A percentile compares a stretch with the other conserved stretches of the same genome.
Conservation (phyloP, 2,113 vertebrate genomes). For the Lates calcarifer region DNA sequence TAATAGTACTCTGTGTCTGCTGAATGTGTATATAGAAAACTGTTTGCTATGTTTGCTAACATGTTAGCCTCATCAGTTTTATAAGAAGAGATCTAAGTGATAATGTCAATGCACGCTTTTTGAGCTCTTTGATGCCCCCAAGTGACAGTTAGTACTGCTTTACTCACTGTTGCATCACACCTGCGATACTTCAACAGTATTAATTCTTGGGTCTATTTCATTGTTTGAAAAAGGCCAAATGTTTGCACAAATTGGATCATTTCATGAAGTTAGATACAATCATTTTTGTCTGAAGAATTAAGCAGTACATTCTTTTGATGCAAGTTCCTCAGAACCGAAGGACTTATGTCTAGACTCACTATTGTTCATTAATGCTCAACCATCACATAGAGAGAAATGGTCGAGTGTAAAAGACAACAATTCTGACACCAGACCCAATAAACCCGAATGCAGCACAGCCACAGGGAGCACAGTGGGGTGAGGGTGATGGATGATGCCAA, state of each 20-base stretch:
- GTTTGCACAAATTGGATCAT: too few relatives aligned
- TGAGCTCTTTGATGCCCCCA: too few relatives aligned
- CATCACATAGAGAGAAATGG: slow-evolving; percentile 8
- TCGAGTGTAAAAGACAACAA: slow-evolving; percentile 12
- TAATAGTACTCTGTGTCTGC: neutral
- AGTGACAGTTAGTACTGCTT: too few relatives aligned
- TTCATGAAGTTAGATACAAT: too few relatives aligned
- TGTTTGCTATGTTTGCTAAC: neutral
- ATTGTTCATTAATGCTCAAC: slow-evolving; percentile 33
- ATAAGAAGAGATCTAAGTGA: too few relatives aligned
- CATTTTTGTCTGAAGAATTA: neutral
- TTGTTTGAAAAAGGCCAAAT: too few relatives aligned
- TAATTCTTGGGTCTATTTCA: too few relatives aligned
- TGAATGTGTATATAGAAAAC: neutral
- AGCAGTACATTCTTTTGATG: slow-evolving; percentile 5
- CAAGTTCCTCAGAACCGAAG: neutral
- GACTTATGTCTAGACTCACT: slow-evolving; percentile 11
- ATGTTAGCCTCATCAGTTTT: too few relatives aligned
- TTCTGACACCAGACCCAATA: slow-evolving; percentile 55
- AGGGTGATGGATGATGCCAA: neutral
- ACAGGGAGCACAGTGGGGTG: slow-evolving; percentile 17
- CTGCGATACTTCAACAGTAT: too few relatives aligned
- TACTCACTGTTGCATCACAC: too few relatives aligned
- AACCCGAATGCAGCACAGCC: slow-evolving; percentile 12
- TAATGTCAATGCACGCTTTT: too few relatives aligned